Conservation (phyloP, 2,113 vertebrate genomes). For the Lepisosteus oculatus region DNA sequence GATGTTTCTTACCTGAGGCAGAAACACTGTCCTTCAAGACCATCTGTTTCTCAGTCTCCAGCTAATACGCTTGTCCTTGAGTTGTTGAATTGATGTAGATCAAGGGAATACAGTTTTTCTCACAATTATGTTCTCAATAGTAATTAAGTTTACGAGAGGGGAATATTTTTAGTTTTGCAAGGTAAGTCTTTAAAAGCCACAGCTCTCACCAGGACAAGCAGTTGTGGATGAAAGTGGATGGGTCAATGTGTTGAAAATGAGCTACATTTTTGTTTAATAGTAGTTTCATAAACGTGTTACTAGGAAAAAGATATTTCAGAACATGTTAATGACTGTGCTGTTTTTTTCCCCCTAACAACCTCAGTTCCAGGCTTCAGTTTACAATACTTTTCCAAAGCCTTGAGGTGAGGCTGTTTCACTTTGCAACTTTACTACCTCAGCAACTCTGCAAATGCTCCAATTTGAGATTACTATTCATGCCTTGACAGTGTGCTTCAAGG, state of each 20-base stretch:
- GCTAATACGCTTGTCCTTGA: constrained; percentile 1
- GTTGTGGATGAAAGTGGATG: too few species aligned
- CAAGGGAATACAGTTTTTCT: background rate
- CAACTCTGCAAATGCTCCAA: background rate
- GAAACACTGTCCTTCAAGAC: constrained; percentile 5
- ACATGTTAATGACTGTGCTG: background rate
- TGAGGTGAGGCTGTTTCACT: background rate
- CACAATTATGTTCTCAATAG: too few species aligned
- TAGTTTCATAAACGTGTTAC: too few species aligned
- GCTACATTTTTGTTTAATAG: too few species aligned
- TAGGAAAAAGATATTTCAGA: background rate
- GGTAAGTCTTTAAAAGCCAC: too few species aligned
- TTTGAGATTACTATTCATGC: background rate
- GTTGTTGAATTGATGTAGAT: background rate
- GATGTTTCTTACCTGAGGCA: constrained; percentile 2
- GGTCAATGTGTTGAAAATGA: too few species aligned
- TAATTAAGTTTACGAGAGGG: too few species aligned
- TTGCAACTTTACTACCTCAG: background rate
- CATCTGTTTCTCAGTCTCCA: background rate
- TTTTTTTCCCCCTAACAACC: background rate
- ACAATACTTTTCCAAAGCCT: background rate
- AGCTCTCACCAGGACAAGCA: too few species aligned
- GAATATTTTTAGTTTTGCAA: too few species aligned
- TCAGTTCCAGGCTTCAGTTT: background rate
- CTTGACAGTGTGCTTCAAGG: background rate